Conservation (phyloP, 1,140 invertebrate species). For the Panagrolaimus sp. region DNA sequence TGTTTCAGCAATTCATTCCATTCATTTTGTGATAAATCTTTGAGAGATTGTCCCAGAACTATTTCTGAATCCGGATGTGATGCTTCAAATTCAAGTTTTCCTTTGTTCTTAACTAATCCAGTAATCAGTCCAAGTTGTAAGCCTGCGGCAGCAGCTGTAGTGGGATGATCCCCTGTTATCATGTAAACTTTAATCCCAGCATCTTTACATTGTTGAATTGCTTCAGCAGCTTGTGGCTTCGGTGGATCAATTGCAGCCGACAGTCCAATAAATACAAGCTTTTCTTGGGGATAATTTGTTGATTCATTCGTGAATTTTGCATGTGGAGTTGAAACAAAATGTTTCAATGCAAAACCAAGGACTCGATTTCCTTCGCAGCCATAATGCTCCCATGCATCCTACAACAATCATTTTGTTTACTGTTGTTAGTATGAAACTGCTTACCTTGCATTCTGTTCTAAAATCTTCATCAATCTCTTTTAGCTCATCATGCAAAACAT, state of each 20-base stretch:
- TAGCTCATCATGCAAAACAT: neutral
- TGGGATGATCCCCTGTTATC: conserved; percentile 48
- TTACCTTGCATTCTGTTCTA: neutral
- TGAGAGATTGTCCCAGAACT: conserved; percentile 20
- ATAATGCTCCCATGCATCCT: conserved; percentile 32
- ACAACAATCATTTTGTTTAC: neutral
- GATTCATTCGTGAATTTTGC: conserved; percentile 18
- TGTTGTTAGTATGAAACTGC: conserved; percentile 19
- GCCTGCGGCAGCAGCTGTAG: conserved; percentile 21
- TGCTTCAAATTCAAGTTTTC: conserved; percentile 7
- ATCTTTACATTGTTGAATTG: conserved; percentile 40
- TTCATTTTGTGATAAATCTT: neutral
- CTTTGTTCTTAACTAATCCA: neutral
- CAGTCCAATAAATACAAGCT: conserved; percentile 42
- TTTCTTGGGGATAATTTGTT: conserved; percentile 28
- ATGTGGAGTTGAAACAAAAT: conserved; percentile 31
- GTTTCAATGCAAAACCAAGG: conserved; percentile 40
- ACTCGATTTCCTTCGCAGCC: conserved; percentile 40
- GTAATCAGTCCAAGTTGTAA: conserved; percentile 23
- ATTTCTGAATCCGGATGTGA: neutral
- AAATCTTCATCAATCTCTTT: conserved; percentile 1
- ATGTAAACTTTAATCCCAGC: conserved; percentile 44
- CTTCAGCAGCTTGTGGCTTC: conserved; percentile 46
- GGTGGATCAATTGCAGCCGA: conserved; percentile 45
- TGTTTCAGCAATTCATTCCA: conserved; percentile 58